Evolutionary conservation across 2,113 vertebrate species (phyloP).

Genomic region (Odobenus rosmarus): DNA sequence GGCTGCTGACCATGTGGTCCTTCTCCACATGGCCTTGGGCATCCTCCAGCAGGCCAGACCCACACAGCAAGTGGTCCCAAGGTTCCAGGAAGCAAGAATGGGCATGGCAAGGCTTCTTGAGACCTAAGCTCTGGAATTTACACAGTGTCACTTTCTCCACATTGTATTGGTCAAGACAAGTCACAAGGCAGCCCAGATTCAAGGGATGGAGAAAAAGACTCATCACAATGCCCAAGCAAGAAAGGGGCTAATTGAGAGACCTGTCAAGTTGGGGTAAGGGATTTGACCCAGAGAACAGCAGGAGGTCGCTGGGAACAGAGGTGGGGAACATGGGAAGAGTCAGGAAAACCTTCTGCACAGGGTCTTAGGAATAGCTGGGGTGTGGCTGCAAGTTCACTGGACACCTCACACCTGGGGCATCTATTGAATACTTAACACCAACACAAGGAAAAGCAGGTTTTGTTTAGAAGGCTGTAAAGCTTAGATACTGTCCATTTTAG

Average conservation of each 20-base stretch:
- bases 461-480: background rate
- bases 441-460: background rate
- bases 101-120: background rate
- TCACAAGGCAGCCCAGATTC: background rate
- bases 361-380: background rate
- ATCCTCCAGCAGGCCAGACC: background rate
- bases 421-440: background rate
- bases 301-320: background rate
- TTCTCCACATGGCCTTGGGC: background rate
- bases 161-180: background rate
- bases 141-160: background rate
- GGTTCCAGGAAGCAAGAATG: background rate
- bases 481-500: background rate
- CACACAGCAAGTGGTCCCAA: background rate
- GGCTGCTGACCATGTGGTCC: background rate
- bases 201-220: background rate
- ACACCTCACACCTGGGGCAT: background rate
- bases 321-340: background rate
- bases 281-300: background rate
- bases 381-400: background rate
- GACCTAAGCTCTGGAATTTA: background rate
- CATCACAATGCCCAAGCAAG: background rate
- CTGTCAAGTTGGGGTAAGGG: background rate
- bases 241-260: background rate
- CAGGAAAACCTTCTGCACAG: background rate